A percentile compares a stretch with the other conserved stretches of the same genome.
These are phyloP conservation scores for Polyommatus icarus DNA, from an alignment of 2,888 invertebrate genomes.

Conservation along the genomic window DNA sequence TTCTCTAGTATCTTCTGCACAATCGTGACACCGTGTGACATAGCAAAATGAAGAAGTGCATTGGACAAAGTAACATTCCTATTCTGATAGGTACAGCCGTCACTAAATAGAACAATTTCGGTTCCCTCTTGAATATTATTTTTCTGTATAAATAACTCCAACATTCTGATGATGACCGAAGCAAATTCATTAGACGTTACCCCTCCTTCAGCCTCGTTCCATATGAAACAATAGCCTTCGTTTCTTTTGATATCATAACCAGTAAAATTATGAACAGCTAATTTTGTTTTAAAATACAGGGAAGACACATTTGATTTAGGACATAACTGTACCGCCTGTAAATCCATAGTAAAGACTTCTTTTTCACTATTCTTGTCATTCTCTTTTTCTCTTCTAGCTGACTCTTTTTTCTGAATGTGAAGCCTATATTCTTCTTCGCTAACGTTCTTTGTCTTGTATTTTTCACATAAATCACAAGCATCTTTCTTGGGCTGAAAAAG, in stretches of 20 bases:
- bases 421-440: background rate
- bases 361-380: background rate
- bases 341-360: background rate
- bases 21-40: conserved; percentile 33
- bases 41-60: conserved; percentile 31
- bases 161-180: background rate
- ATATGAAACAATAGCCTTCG: conserved; percentile 1
- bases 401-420: background rate
- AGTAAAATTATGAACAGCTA: background rate
- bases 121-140: background rate
- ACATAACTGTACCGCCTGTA: background rate
- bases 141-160: background rate
- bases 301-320: conserved; percentile 8
- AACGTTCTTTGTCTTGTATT: background rate
- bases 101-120: conserved; percentile 16
- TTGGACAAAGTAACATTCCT: conserved; percentile 29
- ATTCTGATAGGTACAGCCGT: conserved; percentile 23
- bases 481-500: no score
- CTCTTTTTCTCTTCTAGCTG: background rate
- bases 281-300: background rate
- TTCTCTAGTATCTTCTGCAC: conserved; percentile 35
- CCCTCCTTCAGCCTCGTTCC: conserved; percentile 12
- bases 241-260: conserved; percentile 2
- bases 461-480: background rate
- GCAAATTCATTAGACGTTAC: conserved; percentile 1